Percentiles rank a stretch among this genome's conserved stretches.
Conservation (phyloP, 2,888 invertebrate genomes). For the Eumacrocentrus americanus region DNA sequence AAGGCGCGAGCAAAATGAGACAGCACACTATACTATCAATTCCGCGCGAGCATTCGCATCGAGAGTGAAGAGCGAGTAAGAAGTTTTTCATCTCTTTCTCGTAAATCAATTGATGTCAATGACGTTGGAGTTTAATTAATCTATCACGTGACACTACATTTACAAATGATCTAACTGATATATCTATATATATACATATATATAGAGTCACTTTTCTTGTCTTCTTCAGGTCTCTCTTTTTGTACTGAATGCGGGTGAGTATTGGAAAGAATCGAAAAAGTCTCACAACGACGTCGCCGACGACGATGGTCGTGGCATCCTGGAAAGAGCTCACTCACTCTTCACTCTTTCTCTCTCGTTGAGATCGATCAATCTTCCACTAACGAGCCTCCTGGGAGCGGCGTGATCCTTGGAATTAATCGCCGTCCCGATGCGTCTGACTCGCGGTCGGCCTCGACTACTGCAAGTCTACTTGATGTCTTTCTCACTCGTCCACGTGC, state of each 20-base stretch:
- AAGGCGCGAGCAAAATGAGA: neutral
- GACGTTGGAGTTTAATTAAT: neutral
- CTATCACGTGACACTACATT: too few species aligned
- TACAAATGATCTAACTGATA: too few species aligned
- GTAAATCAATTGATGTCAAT: neutral
- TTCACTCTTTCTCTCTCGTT: slow-evolving; percentile 2
- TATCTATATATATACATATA: too few species aligned
- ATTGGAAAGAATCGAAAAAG: too few species aligned
- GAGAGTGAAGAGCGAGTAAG: neutral
- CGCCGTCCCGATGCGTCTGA: slow-evolving; percentile 26
- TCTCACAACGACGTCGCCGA: too few species aligned
- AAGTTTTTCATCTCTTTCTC: neutral
- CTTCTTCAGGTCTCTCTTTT: too few species aligned
- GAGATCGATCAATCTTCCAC: slow-evolving; percentile 27
- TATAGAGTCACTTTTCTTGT: too few species aligned
- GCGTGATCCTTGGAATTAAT: slow-evolving; percentile 30
- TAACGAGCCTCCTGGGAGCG: slow-evolving; percentile 27
- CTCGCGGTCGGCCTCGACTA: slow-evolving; percentile 21
- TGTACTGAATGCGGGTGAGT: too few species aligned
- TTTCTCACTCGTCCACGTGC: neutral
- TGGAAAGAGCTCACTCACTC: slow-evolving; percentile 16
- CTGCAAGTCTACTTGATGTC: neutral
- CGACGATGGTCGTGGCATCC: neutral
- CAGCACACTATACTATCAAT: neutral
- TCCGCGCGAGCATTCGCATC: neutral